Evolutionary conservation across 2,888 invertebrate genomes (phyloP), one percentile per base, ranked within the genome.

Genomic region (Chelonus formosanus): DNA sequence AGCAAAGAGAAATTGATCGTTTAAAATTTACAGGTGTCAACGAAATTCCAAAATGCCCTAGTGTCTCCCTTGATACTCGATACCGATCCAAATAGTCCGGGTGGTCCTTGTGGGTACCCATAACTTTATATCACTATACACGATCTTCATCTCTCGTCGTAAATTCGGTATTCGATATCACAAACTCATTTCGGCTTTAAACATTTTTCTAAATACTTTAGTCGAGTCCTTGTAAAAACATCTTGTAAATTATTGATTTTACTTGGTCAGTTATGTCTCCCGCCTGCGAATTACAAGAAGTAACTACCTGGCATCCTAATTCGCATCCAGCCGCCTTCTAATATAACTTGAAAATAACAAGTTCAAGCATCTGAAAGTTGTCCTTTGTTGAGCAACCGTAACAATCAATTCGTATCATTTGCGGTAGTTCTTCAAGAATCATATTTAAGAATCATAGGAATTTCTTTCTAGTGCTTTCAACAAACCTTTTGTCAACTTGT

Each of bases 291-390:
- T 40, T 56, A 56, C n/a, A 56, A 56, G n/a, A 20, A 20, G 34
- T 61, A 55, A 31, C 55, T 50, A 20, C 36, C 36, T 32, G 40
- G 32, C 31, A 31, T 31, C 52, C 32, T 52, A 52, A 52, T 32
- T 32, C 31, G 52, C 32, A 52, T 52, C 52, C 31, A 56, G 67
- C 73, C 75, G 73, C 74, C 75, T 71, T 70, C 72, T 73, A 74
- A 74, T 74, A 72, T 61, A 65, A 62, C 52, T 68, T 64, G 61
- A 65, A 67, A 67, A 59, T 56, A 56, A 56, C 56, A 60, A 48
- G 48, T 36, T 60, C 48, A 60, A 60, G 36, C 36, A 59, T 59
- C 64, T 63, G 47, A 68, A 64, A 48, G 59, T 59, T 63, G 66
- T 63, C 67, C 45, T 45, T 45, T 65, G 65, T 70, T 70, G 67